Evolutionary conservation across 2,888 invertebrate species (phyloP), one percentile per base, ranked within the genome.

Genomic region (Tachina grossa): DNA sequence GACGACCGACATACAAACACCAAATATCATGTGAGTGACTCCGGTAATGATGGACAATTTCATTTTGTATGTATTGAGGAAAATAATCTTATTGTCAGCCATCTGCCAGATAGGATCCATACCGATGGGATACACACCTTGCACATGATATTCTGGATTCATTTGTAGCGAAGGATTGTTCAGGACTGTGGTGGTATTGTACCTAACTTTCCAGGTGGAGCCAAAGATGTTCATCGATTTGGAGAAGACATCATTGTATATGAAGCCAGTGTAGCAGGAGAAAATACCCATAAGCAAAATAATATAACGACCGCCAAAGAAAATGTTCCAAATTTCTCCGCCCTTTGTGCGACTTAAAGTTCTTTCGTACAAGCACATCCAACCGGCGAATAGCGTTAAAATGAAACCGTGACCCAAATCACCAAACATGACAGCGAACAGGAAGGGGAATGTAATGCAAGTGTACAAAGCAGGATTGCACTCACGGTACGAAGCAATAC

Each of bases 231-330:
- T 99, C 88, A 99, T 92, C 1, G 98, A 97, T 92, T 98, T 99
- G 43, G 98, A 98, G 94, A 99, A 99, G 59, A 97, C 94, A 92
- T 99, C 99, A 93, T 99, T 99, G 94, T 99, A 99, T 87, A 99
- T 97, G 53, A 99, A 92, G 0, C 99, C 99, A 8, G 99, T 99
- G 94, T 99, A 99, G 94, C 98, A 97, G 0, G 99, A 98, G 94
- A 99, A 99, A 41, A 97, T 87, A 0, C 99, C 99, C 99, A 99
- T 99, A 75, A 99, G 94, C 55, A 99, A 94, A 77, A 99, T 97
- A 87, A 99, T 98, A 94, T 99, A 99, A 76, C 99, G 97, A 13
- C 99, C 99, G 87, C 97, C 97, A 93, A 99, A 99, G 94, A 99
- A 98, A 88, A 98, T 99, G 92, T 96, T 97, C 97, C 98, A 98